Percentiles rank a stretch among this genome's conserved stretches.
phyloP scores from a whole-genome alignment of 2,113 vertebrate genomes.

The Sprattus sprattus region DNA sequence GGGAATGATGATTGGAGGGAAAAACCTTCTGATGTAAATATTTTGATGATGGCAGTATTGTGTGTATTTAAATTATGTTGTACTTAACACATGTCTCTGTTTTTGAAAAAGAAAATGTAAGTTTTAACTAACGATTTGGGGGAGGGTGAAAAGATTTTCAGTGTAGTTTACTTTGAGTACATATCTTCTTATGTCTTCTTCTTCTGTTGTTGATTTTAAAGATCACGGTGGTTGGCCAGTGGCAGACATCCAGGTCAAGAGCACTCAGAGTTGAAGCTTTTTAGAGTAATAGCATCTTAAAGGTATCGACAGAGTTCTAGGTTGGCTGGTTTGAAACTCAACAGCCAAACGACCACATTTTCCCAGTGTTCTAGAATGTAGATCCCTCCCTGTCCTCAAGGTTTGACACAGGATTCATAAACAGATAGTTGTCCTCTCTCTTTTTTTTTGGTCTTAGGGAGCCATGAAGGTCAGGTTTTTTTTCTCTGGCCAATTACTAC shows the following conservation, averaged over 20 bases:
- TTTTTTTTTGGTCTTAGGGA: not conserved
- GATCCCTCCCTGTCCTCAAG: not conserved
- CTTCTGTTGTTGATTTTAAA: not conserved
- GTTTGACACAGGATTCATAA: not conserved
- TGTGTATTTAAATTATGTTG: conserved; percentile 6
- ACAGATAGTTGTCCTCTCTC: not conserved
- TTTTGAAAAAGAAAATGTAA: not conserved
- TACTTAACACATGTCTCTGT: not conserved
- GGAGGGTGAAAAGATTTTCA: not conserved
- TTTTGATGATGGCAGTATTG: conserved; percentile 21
- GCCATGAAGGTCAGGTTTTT: not conserved
- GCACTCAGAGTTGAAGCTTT: not conserved
- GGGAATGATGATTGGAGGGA: not conserved
- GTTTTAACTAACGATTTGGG: not conserved
- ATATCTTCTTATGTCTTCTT: not conserved
- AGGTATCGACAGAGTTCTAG: too few relatives aligned
- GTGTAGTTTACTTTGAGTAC: not conserved
- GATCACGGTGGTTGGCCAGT: not conserved
- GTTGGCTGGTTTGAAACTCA: too few relatives aligned
- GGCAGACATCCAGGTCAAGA: not conserved
- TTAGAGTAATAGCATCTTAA: too few relatives aligned
- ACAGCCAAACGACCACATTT: too few relatives aligned
- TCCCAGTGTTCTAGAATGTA: not conserved
- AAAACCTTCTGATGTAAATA: not conserved
- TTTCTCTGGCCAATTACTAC: not conserved